Conservation (phyloP, 2,797 vertebrate genomes). For the Odontamblyopus lacepedii region DNA sequence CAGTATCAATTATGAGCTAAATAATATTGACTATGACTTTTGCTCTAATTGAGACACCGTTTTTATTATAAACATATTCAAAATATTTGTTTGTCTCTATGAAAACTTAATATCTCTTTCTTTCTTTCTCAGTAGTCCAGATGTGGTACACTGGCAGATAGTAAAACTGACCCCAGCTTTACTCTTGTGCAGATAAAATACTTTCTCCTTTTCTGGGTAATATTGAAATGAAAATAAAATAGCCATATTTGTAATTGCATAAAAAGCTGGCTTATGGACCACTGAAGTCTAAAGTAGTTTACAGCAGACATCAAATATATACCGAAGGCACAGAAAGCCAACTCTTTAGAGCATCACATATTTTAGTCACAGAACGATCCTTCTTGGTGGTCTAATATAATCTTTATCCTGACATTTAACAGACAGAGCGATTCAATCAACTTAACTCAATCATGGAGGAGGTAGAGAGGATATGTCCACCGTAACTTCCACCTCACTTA, state of each 20-base stretch:
- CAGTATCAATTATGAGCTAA: too few relatives aligned
- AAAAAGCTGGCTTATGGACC: neutral
- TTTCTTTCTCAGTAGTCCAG: too few relatives aligned
- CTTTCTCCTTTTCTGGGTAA: neutral
- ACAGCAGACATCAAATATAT: neutral
- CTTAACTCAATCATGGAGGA: slow-evolving; percentile 2
- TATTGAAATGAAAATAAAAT: neutral
- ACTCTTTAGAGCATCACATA: neutral
- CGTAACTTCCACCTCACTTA: neutral
- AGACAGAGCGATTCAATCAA: neutral
- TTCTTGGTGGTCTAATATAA: slow-evolving; percentile 9
- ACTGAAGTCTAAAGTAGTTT: neutral
- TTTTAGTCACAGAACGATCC: neutral
- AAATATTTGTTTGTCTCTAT: too few relatives aligned
- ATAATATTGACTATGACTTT: too few relatives aligned
- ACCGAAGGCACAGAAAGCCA: neutral
- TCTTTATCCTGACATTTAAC: slow-evolving; percentile 3
- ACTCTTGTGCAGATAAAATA: neutral
- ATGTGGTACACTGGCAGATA: neutral
- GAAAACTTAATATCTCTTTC: too few relatives aligned
- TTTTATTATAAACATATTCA: too few relatives aligned
- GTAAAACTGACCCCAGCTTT: neutral
- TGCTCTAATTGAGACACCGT: too few relatives aligned
- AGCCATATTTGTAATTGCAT: neutral
- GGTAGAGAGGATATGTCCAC: neutral